Evolutionary conservation across 2,888 invertebrate genomes (phyloP).

Genomic region (Ennomos quercinarius): DNA sequence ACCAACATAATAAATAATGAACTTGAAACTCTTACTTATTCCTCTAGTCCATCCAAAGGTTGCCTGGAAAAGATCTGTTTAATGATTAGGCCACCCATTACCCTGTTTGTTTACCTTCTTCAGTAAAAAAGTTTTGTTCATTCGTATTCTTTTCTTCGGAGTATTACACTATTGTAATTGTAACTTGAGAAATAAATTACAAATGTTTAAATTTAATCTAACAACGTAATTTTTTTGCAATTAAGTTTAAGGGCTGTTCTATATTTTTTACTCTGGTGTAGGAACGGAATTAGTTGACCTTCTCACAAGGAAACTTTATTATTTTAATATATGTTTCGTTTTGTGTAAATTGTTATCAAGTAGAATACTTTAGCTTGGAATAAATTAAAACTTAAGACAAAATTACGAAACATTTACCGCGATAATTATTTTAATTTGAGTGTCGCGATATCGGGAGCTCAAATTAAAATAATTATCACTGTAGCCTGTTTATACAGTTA

Average conservation of each 20-base stretch:
- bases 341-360: constrained; percentile 31
- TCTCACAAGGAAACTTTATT: constrained; percentile 19
- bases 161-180: too few relatives aligned
- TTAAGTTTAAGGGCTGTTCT: constrained; percentile 19
- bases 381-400: not conserved
- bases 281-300: constrained; percentile 31
- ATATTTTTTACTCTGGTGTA: constrained; percentile 22
- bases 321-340: constrained; percentile 10
- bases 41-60: too few relatives aligned
- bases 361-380: not conserved
- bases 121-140: not conserved
- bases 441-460: too few relatives aligned
- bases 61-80: too few relatives aligned
- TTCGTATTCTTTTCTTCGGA: not conserved
- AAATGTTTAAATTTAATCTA: constrained; percentile 4
- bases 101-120: not conserved
- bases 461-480: too few relatives aligned
- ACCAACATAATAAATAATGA: too few relatives aligned
- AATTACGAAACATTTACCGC: too few relatives aligned
- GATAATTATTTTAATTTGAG: too few relatives aligned
- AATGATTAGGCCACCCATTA: too few relatives aligned
- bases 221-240: constrained; percentile 14
- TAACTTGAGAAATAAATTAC: not conserved
- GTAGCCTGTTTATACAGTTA: too few relatives aligned
- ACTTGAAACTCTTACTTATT: too few relatives aligned